Evolutionary conservation across 1,140 invertebrate species (phyloP), one percentile per base, ranked within the genome.

Genomic region (Agrypnia vestita): DNA sequence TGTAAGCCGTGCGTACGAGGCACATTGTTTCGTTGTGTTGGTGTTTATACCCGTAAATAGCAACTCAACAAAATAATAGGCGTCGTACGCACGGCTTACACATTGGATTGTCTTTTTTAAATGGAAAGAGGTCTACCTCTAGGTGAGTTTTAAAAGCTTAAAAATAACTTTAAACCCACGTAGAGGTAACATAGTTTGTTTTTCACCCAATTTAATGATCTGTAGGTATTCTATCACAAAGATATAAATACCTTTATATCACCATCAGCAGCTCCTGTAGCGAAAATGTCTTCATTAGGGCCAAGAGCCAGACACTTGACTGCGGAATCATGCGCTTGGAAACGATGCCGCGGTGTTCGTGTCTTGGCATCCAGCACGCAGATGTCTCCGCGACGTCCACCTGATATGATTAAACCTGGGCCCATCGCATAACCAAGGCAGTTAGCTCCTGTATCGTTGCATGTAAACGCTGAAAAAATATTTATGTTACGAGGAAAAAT

Each of bases 191-290:
- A n/a, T n/a, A n/a, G n/a, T n/a, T n/a, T n/a, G n/a, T n/a, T n/a
- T n/a, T n/a, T n/a, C n/a, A n/a, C n/a, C n/a, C n/a, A n/a, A n/a
- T n/a, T n/a, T n/a, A n/a, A n/a, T n/a, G n/a, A n/a, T n/a, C n/a
- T n/a, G n/a, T n/a, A n/a, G n/a, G n/a, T n/a, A n/a, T n/a, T n/a
- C n/a, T n/a, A n/a, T n/a, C n/a, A 87, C 80, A 1, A 61, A 0
- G 19, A 0, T 21, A 25, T 7, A 44, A n/a, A 74, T 44, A 98
- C 98, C 93, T 99, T 99, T 82, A 99, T 98, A 89, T 99, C 97
- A 21, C 98, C 98, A 89, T 99, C 98, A n/a, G 97, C 96, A 51
- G 98, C 96, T 47, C 98, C 98, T 74, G 98, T 98, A 9, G 97
- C 97, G 88, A 99, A 99, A 88, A 96, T 97, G 88, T 99, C 97